Evolutionary conservation across 2,888 invertebrate genomes (phyloP), one percentile per base, ranked within the genome.

Genomic region (Apotomis turbidana): DNA sequence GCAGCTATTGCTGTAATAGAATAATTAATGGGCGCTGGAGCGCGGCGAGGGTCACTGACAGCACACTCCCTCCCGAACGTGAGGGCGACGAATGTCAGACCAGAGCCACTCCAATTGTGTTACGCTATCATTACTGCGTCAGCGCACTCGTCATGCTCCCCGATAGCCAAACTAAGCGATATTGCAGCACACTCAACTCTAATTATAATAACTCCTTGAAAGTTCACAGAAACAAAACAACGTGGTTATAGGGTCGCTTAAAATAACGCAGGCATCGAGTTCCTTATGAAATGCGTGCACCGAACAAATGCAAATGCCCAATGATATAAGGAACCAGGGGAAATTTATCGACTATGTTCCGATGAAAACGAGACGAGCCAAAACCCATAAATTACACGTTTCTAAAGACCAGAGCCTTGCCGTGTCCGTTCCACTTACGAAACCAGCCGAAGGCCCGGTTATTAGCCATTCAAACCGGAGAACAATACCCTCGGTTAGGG

Each of bases 21-120:
- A 90, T 91, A 91, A 91, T 91, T 89, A 91, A 90, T 90, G 88
- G 90, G 81, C 86, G 79, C 83, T 78, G 83, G 81, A 80, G 79
- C 38, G 74, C 76, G 74, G 76, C 68, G 81, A 85, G 85, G 88
- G 90, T 89, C 90, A 90, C 84, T 89, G 89, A 87, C 90, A 89
- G 86, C 78, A 78, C 83, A 80, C 78, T 77, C 75, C 78, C 78
- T 74, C 55, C 75, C 74, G 71, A 74, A 68, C 74, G 71, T 75
- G 76, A 76, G 77, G 78, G 76, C 76, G 76, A 76, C 75, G 74
- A 77, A 77, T 76, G 74, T 75, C 74, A 76, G 76, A 76, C 78
- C 80, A 76, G 78, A 79, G 78, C 78, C 78, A 76, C 41, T 70
- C 27, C 67, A 61, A 71, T 60, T 55, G 58, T 61, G 64, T 51